Evolutionary conservation across 2,797 vertebrate genomes (phyloP), one percentile per base, ranked within the genome.

Genomic region (Ataeniobius toweri): DNA sequence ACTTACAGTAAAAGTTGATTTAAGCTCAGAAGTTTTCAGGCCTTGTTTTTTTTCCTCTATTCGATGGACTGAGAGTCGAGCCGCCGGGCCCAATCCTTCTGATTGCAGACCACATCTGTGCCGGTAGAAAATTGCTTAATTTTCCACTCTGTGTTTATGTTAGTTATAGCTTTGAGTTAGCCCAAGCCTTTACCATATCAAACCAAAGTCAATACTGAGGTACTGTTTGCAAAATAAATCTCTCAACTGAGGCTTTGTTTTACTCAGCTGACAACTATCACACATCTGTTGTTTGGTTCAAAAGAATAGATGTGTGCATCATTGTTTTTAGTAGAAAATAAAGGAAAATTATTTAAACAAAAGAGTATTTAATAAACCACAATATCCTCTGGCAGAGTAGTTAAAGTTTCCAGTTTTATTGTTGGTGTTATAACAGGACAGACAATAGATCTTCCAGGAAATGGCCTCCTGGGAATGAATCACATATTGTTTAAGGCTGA

Each of bases 401-500:
- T 70, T 44, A 74, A 67, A 44, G 83, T 89, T 86, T 76, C 56
- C 48, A 70, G 74, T 74, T 59, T 58, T 39, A 75, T 77, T 36
- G 0, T 7, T 48, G 39, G 61, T 79, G 77, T 78, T 80, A 63
- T 73, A 73, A 71, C 20, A 76, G 48, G 72, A 72, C 14, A 78
- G 50, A 89, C 87, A 90, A 93, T 91, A 74, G 80, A 76, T 67
- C 50, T 87, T 84, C 48, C 91, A 86, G 86, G 90, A 92, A 94
- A 79, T 69, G 24, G 4, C 28, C 79, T 86, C 82, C 55, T 50
- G 84, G 74, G 86, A 88, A 76, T 81, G 74, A 87, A 82, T 87
- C 79, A 84, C 76, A 77, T 51, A 88, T 83, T 89, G 85, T 86
- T 83, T 51, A 74, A 77, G 36, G 48, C 77, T 86, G 87, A 88